Percentiles rank a stretch among this genome's conserved stretches.
phyloP scores from a whole-genome alignment of 2,113 vertebrate genomes.

The Coracopsis vasa region DNA sequence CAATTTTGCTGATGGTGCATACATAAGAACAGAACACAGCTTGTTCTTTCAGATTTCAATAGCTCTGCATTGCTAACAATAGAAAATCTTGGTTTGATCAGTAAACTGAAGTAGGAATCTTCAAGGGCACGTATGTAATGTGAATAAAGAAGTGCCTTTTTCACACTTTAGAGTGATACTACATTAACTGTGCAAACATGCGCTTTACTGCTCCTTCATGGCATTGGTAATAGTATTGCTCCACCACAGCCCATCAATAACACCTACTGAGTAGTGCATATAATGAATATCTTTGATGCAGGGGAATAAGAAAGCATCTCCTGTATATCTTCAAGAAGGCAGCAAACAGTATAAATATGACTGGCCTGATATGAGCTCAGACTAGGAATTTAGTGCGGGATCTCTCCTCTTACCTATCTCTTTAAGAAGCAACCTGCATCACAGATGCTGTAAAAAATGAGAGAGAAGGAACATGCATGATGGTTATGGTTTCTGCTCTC shows the following conservation, averaged over 20 bases:
- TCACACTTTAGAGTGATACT: not conserved
- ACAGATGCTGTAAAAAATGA: not conserved
- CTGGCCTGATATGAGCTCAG: not conserved
- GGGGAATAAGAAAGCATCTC: not conserved
- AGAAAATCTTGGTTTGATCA: constrained; percentile 22
- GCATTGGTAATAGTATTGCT: not conserved
- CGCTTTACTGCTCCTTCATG: not conserved
- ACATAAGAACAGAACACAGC: not conserved
- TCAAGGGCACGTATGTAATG: not conserved
- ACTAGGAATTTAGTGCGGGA: not conserved
- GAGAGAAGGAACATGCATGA: not conserved
- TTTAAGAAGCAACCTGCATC: not conserved
- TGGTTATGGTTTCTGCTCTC: not conserved
- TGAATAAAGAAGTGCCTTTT: not conserved
- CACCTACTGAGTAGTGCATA: not conserved
- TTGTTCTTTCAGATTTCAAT: not conserved
- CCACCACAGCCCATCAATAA: not conserved
- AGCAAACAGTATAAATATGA: not conserved
- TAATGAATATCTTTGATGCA: not conserved
- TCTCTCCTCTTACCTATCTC: not conserved
- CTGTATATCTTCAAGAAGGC: not conserved
- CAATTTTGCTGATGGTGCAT: not conserved
- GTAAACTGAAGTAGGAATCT: constrained; percentile 15
- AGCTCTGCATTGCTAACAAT: constrained; percentile 38
- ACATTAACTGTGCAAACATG: not conserved